A percentile compares a stretch with the other conserved stretches of the same genome.
Evolutionary conservation across 2,888 invertebrate genomes (phyloP).

Genomic region (Hecatera dysodea): DNA sequence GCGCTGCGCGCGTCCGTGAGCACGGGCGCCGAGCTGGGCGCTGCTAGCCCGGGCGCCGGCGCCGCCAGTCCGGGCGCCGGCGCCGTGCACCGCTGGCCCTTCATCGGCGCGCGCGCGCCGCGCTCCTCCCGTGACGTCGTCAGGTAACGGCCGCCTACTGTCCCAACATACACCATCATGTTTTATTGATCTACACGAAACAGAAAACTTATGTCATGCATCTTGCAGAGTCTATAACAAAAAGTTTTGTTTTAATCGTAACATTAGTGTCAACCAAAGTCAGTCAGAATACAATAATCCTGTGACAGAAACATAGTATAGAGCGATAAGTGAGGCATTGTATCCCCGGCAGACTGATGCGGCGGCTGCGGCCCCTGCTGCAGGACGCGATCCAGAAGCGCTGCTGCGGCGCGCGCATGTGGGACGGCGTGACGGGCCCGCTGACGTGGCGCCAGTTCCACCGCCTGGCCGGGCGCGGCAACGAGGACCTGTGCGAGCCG

Average conservation of each 20-base stretch:
- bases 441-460: constrained; percentile 99
- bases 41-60: constrained; percentile 45
- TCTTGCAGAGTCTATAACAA: too few species aligned
- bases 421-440: constrained; percentile 99
- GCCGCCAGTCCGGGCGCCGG: constrained; percentile 53
- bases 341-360: constrained; percentile 96
- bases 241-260: too few species aligned
- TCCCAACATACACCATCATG: too few species aligned
- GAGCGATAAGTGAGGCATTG: too few species aligned
- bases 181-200: too few species aligned
- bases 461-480: constrained; percentile 97
- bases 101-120: constrained; percentile 95
- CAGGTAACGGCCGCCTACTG: constrained; percentile 71
- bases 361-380: constrained; percentile 96
- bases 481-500: constrained; percentile 98
- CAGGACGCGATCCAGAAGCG: constrained; percentile 99
- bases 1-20: constrained; percentile 74
- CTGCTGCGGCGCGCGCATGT: constrained; percentile 95
- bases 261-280: too few species aligned
- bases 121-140: constrained; percentile 97
- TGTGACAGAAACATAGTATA: too few species aligned
- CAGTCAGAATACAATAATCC: too few species aligned
- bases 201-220: too few species aligned
- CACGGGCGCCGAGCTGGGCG: constrained; percentile 57
- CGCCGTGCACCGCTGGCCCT: constrained; percentile 97